These are phyloP conservation scores for Drosophila arizonae DNA, from an alignment of 1,140 invertebrate species.

Conservation along the genomic window DNA sequence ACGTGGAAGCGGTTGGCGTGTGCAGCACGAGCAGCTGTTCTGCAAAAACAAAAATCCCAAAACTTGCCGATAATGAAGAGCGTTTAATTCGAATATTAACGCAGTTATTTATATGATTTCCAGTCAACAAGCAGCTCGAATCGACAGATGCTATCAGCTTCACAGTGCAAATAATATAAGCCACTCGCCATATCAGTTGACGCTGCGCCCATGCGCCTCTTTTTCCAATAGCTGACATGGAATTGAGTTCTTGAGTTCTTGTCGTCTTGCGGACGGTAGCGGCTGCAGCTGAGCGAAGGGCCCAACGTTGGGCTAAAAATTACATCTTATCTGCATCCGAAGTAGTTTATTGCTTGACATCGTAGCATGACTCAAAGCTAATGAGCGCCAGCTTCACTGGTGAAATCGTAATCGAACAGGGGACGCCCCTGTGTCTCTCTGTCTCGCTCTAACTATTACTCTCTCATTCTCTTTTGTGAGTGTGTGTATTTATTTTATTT, in stretches of 20 bases:
- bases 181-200: conserved; percentile 45
- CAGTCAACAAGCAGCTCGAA: conserved; percentile 22
- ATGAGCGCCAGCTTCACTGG: conserved; percentile 42
- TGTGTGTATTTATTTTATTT: conserved; percentile 16
- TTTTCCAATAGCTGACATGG: conserved; percentile 1
- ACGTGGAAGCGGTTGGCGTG: conserved; percentile 12
- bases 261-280: not conserved
- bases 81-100: conserved; percentile 69
- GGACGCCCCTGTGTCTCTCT: conserved; percentile 6
- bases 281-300: not conserved
- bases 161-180: conserved; percentile 42
- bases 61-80: conserved; percentile 58
- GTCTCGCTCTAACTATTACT: conserved; percentile 2
- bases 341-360: conserved; percentile 61
- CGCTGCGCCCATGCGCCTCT: conserved; percentile 6
- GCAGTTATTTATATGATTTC: conserved; percentile 63
- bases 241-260: conserved; percentile 12
- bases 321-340: conserved; percentile 34
- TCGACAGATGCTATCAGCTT: conserved; percentile 43
- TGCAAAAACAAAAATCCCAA: conserved; percentile 19
- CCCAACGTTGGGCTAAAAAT: conserved; percentile 36
- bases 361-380: conserved; percentile 65
- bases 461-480: not conserved
- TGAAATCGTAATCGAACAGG: conserved; percentile 57
- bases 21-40: not conserved